Percentiles rank a stretch among this genome's conserved stretches.
Evolutionary conservation across 1,140 invertebrate species (phyloP).

Genomic region (Aricia agestis): DNA sequence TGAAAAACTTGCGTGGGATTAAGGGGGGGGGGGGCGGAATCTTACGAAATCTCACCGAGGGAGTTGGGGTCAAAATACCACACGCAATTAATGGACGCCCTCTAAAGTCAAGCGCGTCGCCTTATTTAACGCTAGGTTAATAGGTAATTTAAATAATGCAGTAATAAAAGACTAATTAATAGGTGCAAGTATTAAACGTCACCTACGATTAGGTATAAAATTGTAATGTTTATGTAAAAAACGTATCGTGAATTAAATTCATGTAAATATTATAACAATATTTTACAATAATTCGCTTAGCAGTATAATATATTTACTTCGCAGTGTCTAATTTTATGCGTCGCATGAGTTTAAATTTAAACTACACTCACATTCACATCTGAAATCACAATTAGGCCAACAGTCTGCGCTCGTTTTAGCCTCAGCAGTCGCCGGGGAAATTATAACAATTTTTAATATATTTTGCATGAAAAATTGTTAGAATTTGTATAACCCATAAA

Average conservation of each 20-base stretch:
- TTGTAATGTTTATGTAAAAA: neutral
- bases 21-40: too few species aligned
- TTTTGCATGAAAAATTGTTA: slow-evolving; percentile 26
- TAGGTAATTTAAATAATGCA: too few species aligned
- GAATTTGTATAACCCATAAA: slow-evolving; percentile 20
- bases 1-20: too few species aligned
- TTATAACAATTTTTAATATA: slow-evolving; percentile 47
- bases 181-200: too few species aligned
- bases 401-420: slow-evolving; percentile 69
- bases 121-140: too few species aligned
- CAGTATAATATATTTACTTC: slow-evolving; percentile 35
- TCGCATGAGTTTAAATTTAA: slow-evolving; percentile 60
- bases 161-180: too few species aligned
- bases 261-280: neutral
- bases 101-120: too few species aligned
- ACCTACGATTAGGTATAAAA: neutral
- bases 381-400: slow-evolving; percentile 67
- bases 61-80: too few species aligned
- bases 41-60: too few species aligned
- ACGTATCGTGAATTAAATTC: too few species aligned
- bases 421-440: slow-evolving; percentile 62
- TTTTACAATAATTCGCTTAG: slow-evolving; percentile 29
- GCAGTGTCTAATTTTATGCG: slow-evolving; percentile 42
- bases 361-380: slow-evolving; percentile 51
- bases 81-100: too few species aligned